Evolutionary conservation across 2,888 invertebrate species (phyloP), one percentile per base, ranked within the genome.

Genomic region (Parnassius apollo): DNA sequence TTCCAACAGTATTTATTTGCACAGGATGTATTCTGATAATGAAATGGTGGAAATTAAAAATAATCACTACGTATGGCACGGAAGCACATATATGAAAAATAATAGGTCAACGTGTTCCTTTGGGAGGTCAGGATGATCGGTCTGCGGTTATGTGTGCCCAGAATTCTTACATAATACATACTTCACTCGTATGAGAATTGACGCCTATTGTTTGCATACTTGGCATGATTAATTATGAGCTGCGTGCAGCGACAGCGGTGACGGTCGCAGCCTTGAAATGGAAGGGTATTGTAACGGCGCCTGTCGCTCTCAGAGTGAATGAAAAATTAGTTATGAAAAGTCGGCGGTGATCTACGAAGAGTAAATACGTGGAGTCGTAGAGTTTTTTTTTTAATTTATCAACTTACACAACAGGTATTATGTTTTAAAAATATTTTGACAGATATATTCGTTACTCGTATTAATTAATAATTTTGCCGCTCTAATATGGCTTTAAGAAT

Each of bases 71-170:
- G 72, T 73, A 75, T 73, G 77, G 76, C 75, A 78, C 80, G 83
- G 80, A 82, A 81, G 75, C 79, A 74, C 77, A 82, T 82, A 85
- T 85, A 87, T 87, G 85, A 83, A 83, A 82, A 86, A 86, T 84
- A 86, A 84, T 81, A 83, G 78, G 78, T 69, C 18, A 59, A 69
- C 72, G 73, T 76, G 75, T 78, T 77, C 75, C 76, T 75, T 72
- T 58, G 69, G 65, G 69, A 73, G 74, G 73, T 70, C 75, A 72
- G 80, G 79, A 78, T 78, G 78, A 78, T 77, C 75, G 75, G 76
- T 59, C 63, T 68, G 71, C 76, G 78, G 80, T 83, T 81, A 81
- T 75, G 68, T 71, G 74, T 71, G 71, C 71, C 75, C 80, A 75
- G 73, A 77, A 76, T 7, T 80, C 78, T 80, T 77, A 75, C 73